These are phyloP conservation scores for Rhegmatorhina hoffmannsi DNA, from an alignment of 2,113 vertebrate species.

Conservation along the genomic window DNA sequence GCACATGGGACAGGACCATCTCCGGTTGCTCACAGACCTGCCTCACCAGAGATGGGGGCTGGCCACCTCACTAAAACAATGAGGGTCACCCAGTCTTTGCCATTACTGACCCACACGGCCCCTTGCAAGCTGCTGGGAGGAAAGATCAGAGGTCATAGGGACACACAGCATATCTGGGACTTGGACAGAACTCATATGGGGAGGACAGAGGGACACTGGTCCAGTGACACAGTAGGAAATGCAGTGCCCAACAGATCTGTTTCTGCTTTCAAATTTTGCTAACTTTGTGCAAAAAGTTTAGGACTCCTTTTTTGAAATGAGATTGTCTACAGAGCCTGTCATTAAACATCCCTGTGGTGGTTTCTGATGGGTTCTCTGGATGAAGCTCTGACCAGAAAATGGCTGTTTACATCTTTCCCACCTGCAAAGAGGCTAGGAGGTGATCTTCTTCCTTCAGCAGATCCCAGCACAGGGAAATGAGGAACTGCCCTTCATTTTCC, in stretches of 20 bases:
- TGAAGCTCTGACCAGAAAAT: background rate
- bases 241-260: background rate
- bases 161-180: background rate
- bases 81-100: background rate
- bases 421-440: background rate
- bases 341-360: background rate
- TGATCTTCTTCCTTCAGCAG: background rate
- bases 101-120: background rate
- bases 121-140: background rate
- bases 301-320: background rate
- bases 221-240: background rate
- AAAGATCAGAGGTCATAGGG: background rate
- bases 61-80: background rate
- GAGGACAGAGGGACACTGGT: background rate
- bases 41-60: background rate
- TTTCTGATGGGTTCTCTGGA: background rate
- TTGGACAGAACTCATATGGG: background rate
- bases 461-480: background rate
- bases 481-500: background rate
- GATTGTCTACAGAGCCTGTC: background rate
- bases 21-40: background rate
- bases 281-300: background rate
- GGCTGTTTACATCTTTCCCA: background rate
- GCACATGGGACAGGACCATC: background rate
- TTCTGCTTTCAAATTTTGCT: background rate